Percentiles rank a stretch among this genome's conserved stretches.
Conservation (phyloP, 2,113 vertebrate genomes). For the Albula glossodonta region DNA sequence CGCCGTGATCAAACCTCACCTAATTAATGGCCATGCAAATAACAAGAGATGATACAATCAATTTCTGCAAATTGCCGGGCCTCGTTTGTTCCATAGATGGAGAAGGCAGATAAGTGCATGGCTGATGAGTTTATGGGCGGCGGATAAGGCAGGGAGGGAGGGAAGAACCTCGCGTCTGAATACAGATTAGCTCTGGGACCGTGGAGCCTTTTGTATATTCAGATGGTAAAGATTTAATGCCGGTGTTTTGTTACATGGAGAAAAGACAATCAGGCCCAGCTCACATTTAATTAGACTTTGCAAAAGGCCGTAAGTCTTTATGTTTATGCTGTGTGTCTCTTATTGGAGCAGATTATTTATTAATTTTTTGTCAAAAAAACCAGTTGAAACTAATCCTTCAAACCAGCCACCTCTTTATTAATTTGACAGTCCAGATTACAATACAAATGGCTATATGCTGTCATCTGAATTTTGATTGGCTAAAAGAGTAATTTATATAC, state of each 20-base stretch:
- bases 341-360: neutral
- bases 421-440: neutral
- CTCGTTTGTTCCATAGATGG: neutral
- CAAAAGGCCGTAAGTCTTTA: neutral
- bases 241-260: neutral
- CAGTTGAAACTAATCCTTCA: neutral
- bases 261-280: neutral
- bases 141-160: neutral
- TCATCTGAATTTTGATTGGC: neutral
- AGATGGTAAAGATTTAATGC: neutral
- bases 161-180: neutral
- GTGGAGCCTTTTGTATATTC: neutral
- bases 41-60: constrained; percentile 3
- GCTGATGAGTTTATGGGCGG: neutral
- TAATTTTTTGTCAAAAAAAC: neutral
- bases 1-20: neutral
- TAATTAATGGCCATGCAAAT: constrained; percentile 10
- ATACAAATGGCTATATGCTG: neutral
- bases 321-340: neutral
- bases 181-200: neutral
- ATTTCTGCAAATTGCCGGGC: neutral
- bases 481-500: neutral
- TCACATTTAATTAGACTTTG: neutral
- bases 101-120: neutral
- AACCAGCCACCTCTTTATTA: neutral